phyloP scores from a whole-genome alignment of 1,140 invertebrate species.

The Semibalanus balanoides region DNA sequence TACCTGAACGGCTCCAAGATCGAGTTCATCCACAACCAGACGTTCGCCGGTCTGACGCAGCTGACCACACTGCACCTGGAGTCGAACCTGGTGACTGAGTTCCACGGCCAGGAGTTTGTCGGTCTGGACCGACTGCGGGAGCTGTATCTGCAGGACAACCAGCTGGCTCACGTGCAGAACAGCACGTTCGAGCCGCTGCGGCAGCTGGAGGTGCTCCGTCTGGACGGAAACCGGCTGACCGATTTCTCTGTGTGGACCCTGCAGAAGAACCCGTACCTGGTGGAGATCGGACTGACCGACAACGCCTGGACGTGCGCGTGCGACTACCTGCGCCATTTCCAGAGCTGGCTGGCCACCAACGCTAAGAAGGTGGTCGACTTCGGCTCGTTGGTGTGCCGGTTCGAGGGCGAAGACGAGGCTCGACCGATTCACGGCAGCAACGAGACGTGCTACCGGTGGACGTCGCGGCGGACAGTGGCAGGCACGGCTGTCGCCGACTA shows the following conservation, averaged over 20 bases:
- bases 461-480: background rate
- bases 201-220: constrained; percentile 59
- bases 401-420: background rate
- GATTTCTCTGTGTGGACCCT: constrained; percentile 29
- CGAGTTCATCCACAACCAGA: constrained; percentile 74
- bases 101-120: constrained; percentile 80
- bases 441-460: background rate
- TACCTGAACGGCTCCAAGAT: constrained; percentile 74
- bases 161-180: constrained; percentile 60
- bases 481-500: constrained; percentile 26
- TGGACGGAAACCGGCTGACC: constrained; percentile 69
- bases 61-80: constrained; percentile 68
- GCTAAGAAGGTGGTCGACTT: constrained; percentile 49
- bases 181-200: constrained; percentile 57
- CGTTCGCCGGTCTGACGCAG: constrained; percentile 71
- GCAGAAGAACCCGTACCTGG: constrained; percentile 24
- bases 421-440: background rate
- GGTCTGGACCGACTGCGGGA: constrained; percentile 62
- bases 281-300: constrained; percentile 27
- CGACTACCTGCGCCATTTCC: constrained; percentile 26
- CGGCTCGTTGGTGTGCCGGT: constrained; percentile 43
- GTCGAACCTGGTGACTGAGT: constrained; percentile 58
- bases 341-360: constrained; percentile 33
- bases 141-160: constrained; percentile 74
- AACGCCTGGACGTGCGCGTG: constrained; percentile 37